Evolutionary conservation across 2,888 invertebrate species (phyloP).

Genomic region (Drosophila nr. medialis): DNA sequence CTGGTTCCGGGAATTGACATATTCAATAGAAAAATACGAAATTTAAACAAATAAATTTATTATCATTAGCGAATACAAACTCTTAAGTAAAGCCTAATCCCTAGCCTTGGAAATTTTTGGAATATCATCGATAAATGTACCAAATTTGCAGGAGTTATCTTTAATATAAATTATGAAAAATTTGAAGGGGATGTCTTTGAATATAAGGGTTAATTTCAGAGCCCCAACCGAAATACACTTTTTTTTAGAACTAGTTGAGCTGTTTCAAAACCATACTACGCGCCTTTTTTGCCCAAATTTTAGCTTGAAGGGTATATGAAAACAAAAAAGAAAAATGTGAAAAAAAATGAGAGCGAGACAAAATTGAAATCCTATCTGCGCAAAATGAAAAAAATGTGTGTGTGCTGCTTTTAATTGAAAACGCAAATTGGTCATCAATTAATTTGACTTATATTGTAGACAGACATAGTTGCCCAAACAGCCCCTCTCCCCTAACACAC

Average conservation of each 20-base stretch:
- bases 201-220: too few relatives aligned
- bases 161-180: neutral
- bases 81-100: neutral
- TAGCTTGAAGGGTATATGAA: neutral
- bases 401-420: slow-evolving; percentile 76
- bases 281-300: neutral
- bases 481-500: neutral
- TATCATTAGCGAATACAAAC: neutral
- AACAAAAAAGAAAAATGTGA: slow-evolving; percentile 40
- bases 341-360: slow-evolving; percentile 57
- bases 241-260: too few relatives aligned
- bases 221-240: too few relatives aligned
- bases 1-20: neutral
- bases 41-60: neutral
- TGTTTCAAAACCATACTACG: neutral
- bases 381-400: slow-evolving; percentile 39
- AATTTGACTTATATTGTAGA: slow-evolving; percentile 69
- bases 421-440: slow-evolving; percentile 79
- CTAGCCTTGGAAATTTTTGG: neutral
- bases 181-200: neutral
- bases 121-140: neutral
- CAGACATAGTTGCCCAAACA: slow-evolving; percentile 53
- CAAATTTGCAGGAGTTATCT: neutral
- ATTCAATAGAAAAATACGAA: neutral
- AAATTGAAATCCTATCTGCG: slow-evolving; percentile 11